These are phyloP conservation scores for Thamnophis sirtalis DNA, from an alignment of 2,113 vertebrate species.

Conservation along the genomic window DNA sequence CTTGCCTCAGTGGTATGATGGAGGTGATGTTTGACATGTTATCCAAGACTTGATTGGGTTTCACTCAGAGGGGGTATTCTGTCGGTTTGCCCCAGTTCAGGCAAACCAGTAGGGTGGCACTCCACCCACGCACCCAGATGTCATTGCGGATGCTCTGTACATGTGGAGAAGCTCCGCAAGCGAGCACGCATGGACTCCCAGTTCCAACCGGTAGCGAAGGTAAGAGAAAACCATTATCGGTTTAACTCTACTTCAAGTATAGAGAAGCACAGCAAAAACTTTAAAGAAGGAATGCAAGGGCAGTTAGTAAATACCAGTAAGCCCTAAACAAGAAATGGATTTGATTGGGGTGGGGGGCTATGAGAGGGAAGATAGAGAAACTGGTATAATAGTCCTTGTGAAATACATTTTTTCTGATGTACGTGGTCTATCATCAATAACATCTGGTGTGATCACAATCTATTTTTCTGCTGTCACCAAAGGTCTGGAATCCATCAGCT, in stretches of 20 bases:
- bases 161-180: too few species aligned
- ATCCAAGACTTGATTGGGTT: neutral
- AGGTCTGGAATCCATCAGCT: neutral
- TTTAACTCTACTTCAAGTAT: neutral
- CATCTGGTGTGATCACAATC: neutral
- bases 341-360: neutral
- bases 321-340: neutral
- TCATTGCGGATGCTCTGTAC: too few species aligned
- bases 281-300: neutral
- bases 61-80: neutral
- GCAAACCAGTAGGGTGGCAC: too few species aligned
- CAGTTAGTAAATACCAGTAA: neutral
- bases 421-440: neutral
- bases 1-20: neutral
- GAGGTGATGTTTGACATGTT: neutral
- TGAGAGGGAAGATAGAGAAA: neutral
- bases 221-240: neutral
- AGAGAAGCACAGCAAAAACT: neutral
- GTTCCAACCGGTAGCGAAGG: too few species aligned
- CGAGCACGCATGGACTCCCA: too few species aligned
- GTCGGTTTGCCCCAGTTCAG: too few species aligned
- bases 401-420: neutral
- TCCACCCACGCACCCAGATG: too few species aligned
- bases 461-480: neutral
- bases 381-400: neutral